Conservation (phyloP, 2,797 vertebrate genomes). For the Pampus argenteus region DNA sequence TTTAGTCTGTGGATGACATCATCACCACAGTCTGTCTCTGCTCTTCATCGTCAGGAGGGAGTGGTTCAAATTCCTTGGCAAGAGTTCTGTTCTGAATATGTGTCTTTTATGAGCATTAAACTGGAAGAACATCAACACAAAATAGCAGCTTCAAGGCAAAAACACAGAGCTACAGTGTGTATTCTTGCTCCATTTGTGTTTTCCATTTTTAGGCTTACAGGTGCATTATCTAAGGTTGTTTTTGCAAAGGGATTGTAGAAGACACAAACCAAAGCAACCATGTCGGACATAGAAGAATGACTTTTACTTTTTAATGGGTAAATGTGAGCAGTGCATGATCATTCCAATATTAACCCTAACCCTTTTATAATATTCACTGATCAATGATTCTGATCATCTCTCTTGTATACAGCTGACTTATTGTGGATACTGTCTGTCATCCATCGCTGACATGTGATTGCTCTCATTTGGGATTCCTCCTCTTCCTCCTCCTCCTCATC, state of each 20-base stretch:
- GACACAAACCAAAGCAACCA: too few relatives aligned
- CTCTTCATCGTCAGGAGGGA: slow-evolving; percentile 10
- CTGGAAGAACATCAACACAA: background rate
- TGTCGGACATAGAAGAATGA: too few relatives aligned
- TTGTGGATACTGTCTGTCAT: slow-evolving; percentile 5
- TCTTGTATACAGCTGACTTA: too few relatives aligned
- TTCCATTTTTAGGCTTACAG: background rate
- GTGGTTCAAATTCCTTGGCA: slow-evolving; percentile 1
- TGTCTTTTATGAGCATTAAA: background rate
- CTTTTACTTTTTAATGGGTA: too few relatives aligned
- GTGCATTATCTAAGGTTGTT: background rate
- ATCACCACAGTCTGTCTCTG: slow-evolving; percentile 31
- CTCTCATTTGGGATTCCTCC: too few relatives aligned
- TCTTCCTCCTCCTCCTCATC: too few relatives aligned
- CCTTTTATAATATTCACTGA: background rate
- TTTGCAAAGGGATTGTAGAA: background rate
- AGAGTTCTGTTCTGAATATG: background rate
- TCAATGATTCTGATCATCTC: too few relatives aligned
- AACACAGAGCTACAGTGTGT: background rate
- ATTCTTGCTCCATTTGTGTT: background rate
- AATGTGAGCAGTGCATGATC: background rate
- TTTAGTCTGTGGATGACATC: slow-evolving; percentile 55
- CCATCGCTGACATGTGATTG: slow-evolving; percentile 26
- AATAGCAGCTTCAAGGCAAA: background rate
- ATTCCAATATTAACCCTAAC: background rate